A percentile compares a stretch with the other conserved stretches of the same genome.
These are phyloP conservation scores for Heterotilapia buettikoferi DNA, from an alignment of 2,113 vertebrate genomes.

Conservation along the genomic window DNA sequence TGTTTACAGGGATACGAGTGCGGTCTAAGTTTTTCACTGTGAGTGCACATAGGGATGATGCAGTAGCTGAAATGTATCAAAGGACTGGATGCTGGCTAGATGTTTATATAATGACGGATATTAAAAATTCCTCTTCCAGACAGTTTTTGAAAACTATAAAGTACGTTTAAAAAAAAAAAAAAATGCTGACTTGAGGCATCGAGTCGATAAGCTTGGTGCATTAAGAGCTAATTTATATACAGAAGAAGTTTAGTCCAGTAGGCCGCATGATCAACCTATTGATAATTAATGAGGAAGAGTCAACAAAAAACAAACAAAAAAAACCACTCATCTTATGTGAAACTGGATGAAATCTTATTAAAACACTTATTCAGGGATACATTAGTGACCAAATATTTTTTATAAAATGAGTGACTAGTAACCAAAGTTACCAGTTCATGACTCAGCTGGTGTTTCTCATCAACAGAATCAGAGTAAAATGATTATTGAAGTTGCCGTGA, in stretches of 20 bases:
- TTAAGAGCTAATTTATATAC: not conserved
- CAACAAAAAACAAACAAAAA: not conserved
- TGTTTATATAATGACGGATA: not conserved
- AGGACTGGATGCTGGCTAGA: not conserved
- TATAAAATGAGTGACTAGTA: not conserved
- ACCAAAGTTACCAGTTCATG: not conserved
- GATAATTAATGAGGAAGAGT: not conserved
- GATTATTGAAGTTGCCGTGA: not conserved
- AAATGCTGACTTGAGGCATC: not conserved
- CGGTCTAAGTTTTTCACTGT: not conserved
- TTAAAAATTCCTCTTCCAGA: not conserved
- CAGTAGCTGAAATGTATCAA: not conserved
- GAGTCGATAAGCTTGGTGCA: not conserved
- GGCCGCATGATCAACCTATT: not conserved
- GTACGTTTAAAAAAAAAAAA: not conserved
- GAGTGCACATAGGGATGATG: not conserved
- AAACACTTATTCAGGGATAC: not conserved
- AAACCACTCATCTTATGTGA: fast-evolving
- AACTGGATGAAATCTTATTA: not conserved
- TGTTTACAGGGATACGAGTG: not conserved
- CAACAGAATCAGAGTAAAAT: not conserved
- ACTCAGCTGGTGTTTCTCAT: not conserved
- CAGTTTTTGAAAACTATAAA: not conserved
- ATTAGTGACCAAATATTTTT: not conserved
- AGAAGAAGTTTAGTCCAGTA: not conserved